Conservation (phyloP, 1,140 invertebrate species). For the Meloidogyne exigua region DNA sequence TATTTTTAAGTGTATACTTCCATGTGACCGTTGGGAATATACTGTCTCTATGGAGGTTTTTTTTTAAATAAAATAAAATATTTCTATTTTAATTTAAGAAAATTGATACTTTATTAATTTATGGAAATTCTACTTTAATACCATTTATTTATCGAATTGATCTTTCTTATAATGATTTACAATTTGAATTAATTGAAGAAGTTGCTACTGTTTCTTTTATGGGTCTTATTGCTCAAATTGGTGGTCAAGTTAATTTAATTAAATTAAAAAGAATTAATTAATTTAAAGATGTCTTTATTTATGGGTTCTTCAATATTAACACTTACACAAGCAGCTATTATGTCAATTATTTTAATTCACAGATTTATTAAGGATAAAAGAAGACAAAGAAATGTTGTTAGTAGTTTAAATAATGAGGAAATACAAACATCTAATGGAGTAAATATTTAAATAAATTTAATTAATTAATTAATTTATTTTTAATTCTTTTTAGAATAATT, state of each 20-base stretch:
- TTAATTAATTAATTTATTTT: no score
- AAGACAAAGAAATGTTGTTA: not conserved
- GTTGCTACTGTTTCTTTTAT: constrained; percentile 28
- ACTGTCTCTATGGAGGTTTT: constrained; percentile 22
- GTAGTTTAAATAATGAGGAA: not conserved
- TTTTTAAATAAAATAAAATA: not conserved
- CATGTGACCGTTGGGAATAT: constrained; percentile 40
- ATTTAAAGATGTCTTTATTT: constrained; percentile 33
- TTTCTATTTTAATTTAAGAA: constrained; percentile 12
- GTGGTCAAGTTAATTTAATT: constrained; percentile 29
- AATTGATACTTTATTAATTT: constrained; percentile 19
- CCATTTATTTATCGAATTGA: constrained; percentile 30
- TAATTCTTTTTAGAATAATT: not conserved
- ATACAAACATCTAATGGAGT: not conserved
- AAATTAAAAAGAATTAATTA: not conserved
- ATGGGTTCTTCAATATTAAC: constrained; percentile 39
- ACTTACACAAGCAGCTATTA: constrained; percentile 32
- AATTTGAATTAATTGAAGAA: constrained; percentile 38
- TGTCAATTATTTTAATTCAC: constrained; percentile 27
- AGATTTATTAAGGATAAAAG: not conserved
- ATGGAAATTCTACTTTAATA: constrained; percentile 15
- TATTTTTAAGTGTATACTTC: constrained; percentile 34
- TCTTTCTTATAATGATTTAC: constrained; percentile 39
- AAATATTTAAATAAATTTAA: not conserved
- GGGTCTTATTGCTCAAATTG: constrained; percentile 33